These are phyloP conservation scores for Antigone vipio DNA, from an alignment of 2,113 vertebrate species.

Conservation along the genomic window DNA sequence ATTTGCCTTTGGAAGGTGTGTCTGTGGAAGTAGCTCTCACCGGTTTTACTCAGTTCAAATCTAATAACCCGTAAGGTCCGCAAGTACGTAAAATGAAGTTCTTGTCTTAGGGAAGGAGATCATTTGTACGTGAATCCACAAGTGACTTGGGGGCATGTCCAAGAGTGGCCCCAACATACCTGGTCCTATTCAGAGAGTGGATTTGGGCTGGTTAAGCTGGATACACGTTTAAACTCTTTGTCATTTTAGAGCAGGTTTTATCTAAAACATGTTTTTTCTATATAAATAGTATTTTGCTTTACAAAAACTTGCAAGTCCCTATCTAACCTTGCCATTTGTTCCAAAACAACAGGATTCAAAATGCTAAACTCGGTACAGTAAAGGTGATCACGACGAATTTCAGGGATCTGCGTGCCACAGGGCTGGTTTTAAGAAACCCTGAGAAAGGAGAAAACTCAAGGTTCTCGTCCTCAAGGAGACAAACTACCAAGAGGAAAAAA, in stretches of 20 bases:
- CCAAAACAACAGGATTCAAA: neutral
- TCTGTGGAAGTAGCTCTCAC: neutral
- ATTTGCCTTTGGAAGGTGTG: neutral
- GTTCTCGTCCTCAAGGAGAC: neutral
- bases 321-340: neutral
- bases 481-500: neutral
- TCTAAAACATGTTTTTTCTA: neutral
- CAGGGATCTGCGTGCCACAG: neutral
- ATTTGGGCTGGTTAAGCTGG: neutral
- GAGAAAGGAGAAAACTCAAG: neutral
- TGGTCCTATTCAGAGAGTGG: neutral
- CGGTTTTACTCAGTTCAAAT: neutral
- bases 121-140: neutral
- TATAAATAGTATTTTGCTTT: neutral
- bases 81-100: neutral
- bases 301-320: neutral
- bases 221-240: neutral
- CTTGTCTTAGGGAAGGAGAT: neutral
- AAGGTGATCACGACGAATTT: neutral
- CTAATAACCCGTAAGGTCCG: neutral
- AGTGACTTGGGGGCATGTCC: accelerated
- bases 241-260: neutral
- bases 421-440: neutral
- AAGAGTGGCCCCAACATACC: neutral
- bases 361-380: neutral